Conservation (phyloP, 2,113 vertebrate genomes). For the Saccopteryx leptura region DNA sequence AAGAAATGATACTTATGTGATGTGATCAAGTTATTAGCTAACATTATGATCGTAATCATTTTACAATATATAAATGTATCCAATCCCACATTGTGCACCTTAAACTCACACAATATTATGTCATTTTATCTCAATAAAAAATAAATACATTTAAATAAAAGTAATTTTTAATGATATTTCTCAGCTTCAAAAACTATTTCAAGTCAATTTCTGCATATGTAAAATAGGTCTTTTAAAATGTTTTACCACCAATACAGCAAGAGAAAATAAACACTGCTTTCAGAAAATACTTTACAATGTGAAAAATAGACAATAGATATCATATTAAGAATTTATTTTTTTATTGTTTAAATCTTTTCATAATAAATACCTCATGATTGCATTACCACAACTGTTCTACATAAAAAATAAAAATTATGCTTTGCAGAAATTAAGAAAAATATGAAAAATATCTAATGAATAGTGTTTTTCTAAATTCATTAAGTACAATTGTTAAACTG, state of each 20-base stretch:
- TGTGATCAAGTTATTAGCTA: not conserved
- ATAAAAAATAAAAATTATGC: not conserved
- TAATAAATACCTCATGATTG: not conserved
- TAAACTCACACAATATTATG: not conserved
- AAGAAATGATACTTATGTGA: not conserved
- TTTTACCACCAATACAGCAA: not conserved
- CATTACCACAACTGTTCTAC: not conserved
- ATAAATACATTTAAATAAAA: constrained; percentile 6
- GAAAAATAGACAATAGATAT: not conserved
- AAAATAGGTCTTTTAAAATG: constrained; percentile 3
- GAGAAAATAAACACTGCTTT: not conserved
- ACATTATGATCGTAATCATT: not conserved
- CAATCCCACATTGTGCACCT: not conserved
- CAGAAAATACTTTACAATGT: not conserved
- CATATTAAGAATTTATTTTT: constrained; percentile 30
- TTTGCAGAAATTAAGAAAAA: not conserved
- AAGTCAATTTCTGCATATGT: not conserved
- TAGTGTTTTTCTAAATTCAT: not conserved
- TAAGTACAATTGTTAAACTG: not conserved
- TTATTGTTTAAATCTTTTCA: not conserved
- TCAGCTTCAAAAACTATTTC: not conserved
- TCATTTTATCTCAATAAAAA: not conserved
- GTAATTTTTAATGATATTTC: not conserved
- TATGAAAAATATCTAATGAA: not conserved
- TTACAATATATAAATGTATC: not conserved